Base-by-base conservation (phyloP, 2,888 invertebrate species). In the Epistrophella euchroma region DNA sequence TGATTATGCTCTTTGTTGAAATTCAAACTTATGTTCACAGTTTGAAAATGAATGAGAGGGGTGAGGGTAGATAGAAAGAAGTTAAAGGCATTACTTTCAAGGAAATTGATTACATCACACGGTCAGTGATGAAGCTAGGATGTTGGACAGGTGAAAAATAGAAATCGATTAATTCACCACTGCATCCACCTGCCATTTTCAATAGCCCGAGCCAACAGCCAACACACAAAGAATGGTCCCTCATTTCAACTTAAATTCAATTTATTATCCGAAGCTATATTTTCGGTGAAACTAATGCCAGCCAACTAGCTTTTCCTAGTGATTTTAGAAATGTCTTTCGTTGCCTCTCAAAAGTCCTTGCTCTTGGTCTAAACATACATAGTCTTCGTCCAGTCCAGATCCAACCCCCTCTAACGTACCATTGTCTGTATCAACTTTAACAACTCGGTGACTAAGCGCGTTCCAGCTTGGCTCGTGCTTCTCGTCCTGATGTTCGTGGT, bases 101-200 rank as follows among this genome's bases (percentile, higher is more conserved):
- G 45, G 58, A 86, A 86, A 82, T 82, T 86, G 82, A 82, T 77
- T 74, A 74, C 86, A 82, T 82, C 82, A 86, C 73, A 78, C 82
- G 86, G 77, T 74, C 86, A 81, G 74, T 40, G 25, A 47, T 40
- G 25, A 47, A 68, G 73, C 71, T 37, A 71, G 62, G 43, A 86
- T 74, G 74, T 82, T 43, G 64, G 86, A 81, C 86, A 86, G 82
- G 70, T 74, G 82, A 86, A 60, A 86, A 78, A 86, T 86, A 74
- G 66, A 47, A 82, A 70, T 74, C 86, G 77, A 86, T 86, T 86
- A 86, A 86, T 82, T 74, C 71, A 60, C 45, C 71, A 58, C 82
- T 74, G 74, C 66, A 78, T 71, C 60, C 82, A 82, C 77, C 74
- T 82, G 86, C 58, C 64, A 60, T 68, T 47, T 52, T 32, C 45